A percentile compares a stretch with the other conserved stretches of the same genome.
phyloP scores from a whole-genome alignment of 2,888 invertebrate genomes.

The Metalampra italica region DNA sequence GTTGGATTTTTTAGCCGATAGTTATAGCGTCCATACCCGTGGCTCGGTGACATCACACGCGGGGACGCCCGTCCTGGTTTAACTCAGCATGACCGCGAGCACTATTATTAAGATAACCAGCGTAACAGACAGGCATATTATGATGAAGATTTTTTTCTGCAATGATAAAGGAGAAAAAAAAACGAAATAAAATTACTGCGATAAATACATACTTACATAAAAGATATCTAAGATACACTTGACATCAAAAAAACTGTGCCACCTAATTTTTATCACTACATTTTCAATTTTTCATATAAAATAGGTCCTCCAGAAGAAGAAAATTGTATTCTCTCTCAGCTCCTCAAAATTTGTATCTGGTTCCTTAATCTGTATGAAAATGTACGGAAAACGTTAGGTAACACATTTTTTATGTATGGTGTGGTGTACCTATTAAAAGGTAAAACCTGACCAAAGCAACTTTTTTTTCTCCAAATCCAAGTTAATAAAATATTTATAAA shows the following conservation, averaged over 20 bases:
- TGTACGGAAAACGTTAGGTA: too few species aligned
- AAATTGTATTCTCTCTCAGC: too few species aligned
- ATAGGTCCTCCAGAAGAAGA: too few species aligned
- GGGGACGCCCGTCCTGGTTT: slow-evolving; percentile 32
- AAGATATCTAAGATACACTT: too few species aligned
- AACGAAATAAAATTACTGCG: slow-evolving; percentile 62
- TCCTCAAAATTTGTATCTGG: too few species aligned
- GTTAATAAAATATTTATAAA: too few species aligned
- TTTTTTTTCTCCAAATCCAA: too few species aligned
- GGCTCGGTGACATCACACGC: slow-evolving; percentile 33
- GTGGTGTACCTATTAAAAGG: not conserved
- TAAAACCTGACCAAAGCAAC: not conserved
- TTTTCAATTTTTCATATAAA: too few species aligned
- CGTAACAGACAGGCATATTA: slow-evolving; percentile 89
- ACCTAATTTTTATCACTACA: too few species aligned
- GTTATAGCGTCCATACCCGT: slow-evolving; percentile 14
- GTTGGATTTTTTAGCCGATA: not conserved
- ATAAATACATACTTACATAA: slow-evolving; percentile 6
- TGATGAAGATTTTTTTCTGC: slow-evolving; percentile 94
- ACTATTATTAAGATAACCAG: slow-evolving; percentile 87
- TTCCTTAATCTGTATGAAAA: too few species aligned
- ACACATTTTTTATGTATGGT: too few species aligned
- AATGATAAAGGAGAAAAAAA: slow-evolving; percentile 80
- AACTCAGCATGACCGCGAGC: slow-evolving; percentile 69
- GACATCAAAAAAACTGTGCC: too few species aligned